Percentiles rank a stretch among this genome's conserved stretches.
Evolutionary conservation across 2,888 invertebrate species (phyloP).

Genomic region (Caradrina clavipalpis): DNA sequence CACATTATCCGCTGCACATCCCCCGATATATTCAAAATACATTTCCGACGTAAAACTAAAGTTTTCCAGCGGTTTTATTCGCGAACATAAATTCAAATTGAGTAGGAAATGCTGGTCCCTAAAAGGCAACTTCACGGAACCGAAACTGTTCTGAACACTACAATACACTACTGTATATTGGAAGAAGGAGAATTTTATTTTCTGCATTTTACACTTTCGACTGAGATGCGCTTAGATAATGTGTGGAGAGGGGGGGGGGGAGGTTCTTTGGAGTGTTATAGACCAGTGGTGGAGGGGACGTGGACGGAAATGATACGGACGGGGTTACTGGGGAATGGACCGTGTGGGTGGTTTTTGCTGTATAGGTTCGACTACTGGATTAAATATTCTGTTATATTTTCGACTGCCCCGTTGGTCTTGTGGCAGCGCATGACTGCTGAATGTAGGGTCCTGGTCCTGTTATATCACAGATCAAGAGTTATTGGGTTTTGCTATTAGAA

Average conservation of each 20-base stretch:
- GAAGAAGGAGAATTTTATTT: constrained; percentile 73
- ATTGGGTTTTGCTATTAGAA: too few species aligned
- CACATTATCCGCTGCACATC: constrained; percentile 38
- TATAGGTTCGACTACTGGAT: background rate
- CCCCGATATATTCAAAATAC: constrained; percentile 60
- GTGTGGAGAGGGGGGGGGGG: constrained; percentile 6
- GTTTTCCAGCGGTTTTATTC: constrained; percentile 62
- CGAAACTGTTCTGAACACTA: constrained; percentile 49
- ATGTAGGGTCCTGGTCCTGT: too few species aligned
- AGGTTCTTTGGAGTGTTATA: constrained; percentile 11
- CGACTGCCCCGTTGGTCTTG: too few species aligned
- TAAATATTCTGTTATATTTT: too few species aligned
- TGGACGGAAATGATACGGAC: constrained; percentile 12
- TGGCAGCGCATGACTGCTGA: too few species aligned
- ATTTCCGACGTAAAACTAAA: constrained; percentile 59
- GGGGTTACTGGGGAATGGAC: background rate
- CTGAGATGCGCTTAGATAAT: constrained; percentile 41
- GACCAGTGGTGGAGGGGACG: background rate
- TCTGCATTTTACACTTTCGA: constrained; percentile 55
- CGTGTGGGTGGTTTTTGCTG: background rate
- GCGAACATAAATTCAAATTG: constrained; percentile 76
- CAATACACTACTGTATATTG: constrained; percentile 61
- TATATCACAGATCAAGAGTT: too few species aligned
- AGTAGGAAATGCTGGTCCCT: constrained; percentile 68
- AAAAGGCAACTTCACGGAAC: constrained; percentile 66